Conservation (phyloP, 2,797 vertebrate species). For the Lepus oiostolus region DNA sequence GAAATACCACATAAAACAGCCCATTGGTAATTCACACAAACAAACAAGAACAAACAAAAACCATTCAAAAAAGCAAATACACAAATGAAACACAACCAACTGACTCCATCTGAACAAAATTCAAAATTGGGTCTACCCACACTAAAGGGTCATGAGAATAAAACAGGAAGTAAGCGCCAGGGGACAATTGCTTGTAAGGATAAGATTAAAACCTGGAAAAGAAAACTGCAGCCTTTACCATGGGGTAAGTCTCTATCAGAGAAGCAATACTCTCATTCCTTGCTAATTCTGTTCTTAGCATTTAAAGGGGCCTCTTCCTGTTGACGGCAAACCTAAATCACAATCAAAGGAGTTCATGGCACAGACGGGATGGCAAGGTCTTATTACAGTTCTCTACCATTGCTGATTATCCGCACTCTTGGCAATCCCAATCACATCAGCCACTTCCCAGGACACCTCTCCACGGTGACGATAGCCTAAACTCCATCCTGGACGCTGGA, state of each 20-base stretch:
- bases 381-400: background rate
- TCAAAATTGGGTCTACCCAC: background rate
- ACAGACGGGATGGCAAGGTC: accelerated
- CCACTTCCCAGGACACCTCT: background rate
- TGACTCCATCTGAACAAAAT: background rate
- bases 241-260: background rate
- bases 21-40: background rate
- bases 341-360: background rate
- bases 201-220: background rate
- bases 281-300: background rate
- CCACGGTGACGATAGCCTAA: background rate
- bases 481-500: background rate
- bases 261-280: background rate
- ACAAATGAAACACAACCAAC: background rate
- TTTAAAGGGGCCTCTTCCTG: background rate
- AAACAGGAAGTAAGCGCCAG: background rate
- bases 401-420: background rate
- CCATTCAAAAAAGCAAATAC: background rate
- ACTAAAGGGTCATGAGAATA: background rate
- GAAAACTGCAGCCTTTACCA: background rate
- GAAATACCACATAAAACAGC: background rate
- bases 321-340: background rate
- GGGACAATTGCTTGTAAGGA: background rate
- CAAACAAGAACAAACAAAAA: background rate
- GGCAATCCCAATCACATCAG: background rate